Evolutionary conservation across 1,140 invertebrate genomes (phyloP), one percentile per base, ranked within the genome.

Genomic region (Onthophagus taurus): DNA sequence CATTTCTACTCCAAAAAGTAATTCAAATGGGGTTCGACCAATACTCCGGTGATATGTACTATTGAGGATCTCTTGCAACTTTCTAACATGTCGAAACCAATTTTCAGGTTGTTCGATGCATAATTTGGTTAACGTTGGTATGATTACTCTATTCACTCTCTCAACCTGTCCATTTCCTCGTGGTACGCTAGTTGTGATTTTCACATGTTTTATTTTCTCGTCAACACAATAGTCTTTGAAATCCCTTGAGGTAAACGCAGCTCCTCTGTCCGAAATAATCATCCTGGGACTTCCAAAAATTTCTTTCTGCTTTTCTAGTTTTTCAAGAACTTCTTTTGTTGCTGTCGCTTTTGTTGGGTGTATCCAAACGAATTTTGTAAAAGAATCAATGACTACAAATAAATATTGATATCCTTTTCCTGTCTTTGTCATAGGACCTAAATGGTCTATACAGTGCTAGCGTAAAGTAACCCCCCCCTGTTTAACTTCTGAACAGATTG

Each of bases 331-430:
- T 33, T 62, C 56, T 30, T 45, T 47, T 1, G 54, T 48, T 3
- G 57, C 54, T 2, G 58, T 60, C 1, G 52, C 50, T 20, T 63
- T 64, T 7, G 58, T 52, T 2, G 64, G 52, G 44, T 59, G 65
- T 30, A 69, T 9, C 57, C 58, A 65, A 1, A 51, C 45, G 51
- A 65, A 69, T 34, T 69, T 68, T 1, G 60, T 58, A 51, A 67
- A 69, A 2, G 44, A 53, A 45, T 68, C 61, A 4, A 65, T 50
- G 1, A 70, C 42, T 0, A 53, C 58, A 0, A 69, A 53, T 0
- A 69, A 52, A 44, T 68, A 53, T 20, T 61, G 59, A 41, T 71
- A 42, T 16, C 29, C 29, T 30, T 51, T 49, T 23, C 21, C 46
- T 2, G 52, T 55, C 60, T 33, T 31, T 53, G 48, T 37, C 37